A percentile compares a stretch with the other conserved stretches of the same genome.
Conservation (phyloP, 2,888 invertebrate genomes). For the Augiades crinisus region DNA sequence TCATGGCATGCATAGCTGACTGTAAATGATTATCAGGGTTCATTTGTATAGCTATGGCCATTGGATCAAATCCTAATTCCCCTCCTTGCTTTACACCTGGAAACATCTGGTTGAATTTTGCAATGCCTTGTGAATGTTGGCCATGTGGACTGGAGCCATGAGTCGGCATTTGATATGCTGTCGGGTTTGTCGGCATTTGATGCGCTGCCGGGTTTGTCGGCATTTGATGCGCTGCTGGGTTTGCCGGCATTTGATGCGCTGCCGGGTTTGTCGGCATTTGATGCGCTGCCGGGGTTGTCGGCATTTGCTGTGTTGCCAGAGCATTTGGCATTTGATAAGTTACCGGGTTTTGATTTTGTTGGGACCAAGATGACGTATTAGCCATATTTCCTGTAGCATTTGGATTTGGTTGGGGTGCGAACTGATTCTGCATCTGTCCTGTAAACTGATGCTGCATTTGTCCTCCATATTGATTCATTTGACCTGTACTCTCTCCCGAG, state of each 20-base stretch:
- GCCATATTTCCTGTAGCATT: not conserved
- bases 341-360: constrained; percentile 31
- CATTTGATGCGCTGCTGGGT: not conserved
- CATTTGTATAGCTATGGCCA: constrained; percentile 74
- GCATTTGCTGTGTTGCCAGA: not conserved
- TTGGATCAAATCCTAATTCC: constrained; percentile 69
- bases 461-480: constrained; percentile 11
- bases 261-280: constrained; percentile 38
- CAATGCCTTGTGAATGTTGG: constrained; percentile 53
- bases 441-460: constrained; percentile 9
- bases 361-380: constrained; percentile 16
- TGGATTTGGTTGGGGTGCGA: not conserved
- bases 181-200: no score
- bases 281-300: constrained; percentile 37
- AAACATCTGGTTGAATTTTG: constrained; percentile 69
- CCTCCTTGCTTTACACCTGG: constrained; percentile 61
- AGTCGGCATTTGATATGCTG: constrained; percentile 14
- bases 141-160: constrained; percentile 42
- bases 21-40: constrained; percentile 66
- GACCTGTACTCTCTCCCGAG: constrained; percentile 4
- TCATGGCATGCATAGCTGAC: constrained; percentile 54
- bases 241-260: no score
- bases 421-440: constrained; percentile 12
- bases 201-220: constrained; percentile 36
- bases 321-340: no score